Percentiles rank a stretch among this genome's conserved stretches.
phyloP scores from a whole-genome alignment of 2,113 vertebrate species.

The Chitala chitala region DNA sequence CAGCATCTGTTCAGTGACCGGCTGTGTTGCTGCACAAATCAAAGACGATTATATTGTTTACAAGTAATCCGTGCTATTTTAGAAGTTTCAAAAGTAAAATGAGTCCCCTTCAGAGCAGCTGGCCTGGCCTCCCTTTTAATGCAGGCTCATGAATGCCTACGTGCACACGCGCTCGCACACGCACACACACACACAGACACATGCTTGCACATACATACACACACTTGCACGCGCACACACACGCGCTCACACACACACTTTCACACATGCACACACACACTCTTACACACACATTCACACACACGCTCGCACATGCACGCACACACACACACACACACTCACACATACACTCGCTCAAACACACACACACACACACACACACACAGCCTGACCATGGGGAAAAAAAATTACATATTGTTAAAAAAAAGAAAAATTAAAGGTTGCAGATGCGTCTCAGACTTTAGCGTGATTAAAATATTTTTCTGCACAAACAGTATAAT shows the following conservation, averaged over 20 bases:
- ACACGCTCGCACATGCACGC: too few species aligned
- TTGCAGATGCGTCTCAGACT: too few species aligned
- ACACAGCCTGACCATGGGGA: not conserved
- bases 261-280: not conserved
- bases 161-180: not conserved
- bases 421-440: too few species aligned
- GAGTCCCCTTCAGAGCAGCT: not conserved
- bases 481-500: too few species aligned
- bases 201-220: not conserved
- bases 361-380: not conserved
- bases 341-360: not conserved
- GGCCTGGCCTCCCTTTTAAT: not conserved
- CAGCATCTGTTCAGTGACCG: slow-evolving; percentile 49
- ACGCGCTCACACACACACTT: not conserved
- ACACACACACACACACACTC: not conserved
- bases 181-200: not conserved
- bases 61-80: slow-evolving; percentile 15
- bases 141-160: too few species aligned
- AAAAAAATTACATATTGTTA: too few species aligned
- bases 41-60: slow-evolving; percentile 26
- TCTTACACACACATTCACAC: not conserved
- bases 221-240: not conserved
- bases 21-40: not conserved
- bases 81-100: slow-evolving; percentile 8
- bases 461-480: too few species aligned